These are phyloP conservation scores for Somateria mollissima DNA, from an alignment of 2,797 vertebrate genomes.

Conservation along the genomic window DNA sequence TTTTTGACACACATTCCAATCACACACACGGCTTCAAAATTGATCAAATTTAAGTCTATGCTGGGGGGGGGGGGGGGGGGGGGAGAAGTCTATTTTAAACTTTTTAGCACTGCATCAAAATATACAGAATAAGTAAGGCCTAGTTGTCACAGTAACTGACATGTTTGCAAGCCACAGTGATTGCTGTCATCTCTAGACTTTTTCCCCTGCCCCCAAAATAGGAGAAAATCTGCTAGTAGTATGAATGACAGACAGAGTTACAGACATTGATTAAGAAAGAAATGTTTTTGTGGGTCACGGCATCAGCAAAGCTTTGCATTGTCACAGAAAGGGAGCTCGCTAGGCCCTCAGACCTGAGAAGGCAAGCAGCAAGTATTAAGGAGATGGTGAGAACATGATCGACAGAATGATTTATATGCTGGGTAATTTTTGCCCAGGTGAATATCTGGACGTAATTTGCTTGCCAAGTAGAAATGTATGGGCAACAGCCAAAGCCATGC, in stretches of 20 bases:
- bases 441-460: not conserved
- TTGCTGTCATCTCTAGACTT: not conserved
- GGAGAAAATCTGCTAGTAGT: not conserved
- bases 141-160: not conserved
- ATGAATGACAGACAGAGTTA: not conserved
- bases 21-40: not conserved
- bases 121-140: not conserved
- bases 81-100: not conserved
- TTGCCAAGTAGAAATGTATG: not conserved
- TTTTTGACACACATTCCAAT: not conserved
- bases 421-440: not conserved
- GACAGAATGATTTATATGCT: fast-evolving
- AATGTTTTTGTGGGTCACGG: not conserved
- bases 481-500: not conserved
- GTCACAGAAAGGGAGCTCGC: fast-evolving
- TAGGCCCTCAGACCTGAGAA: not conserved
- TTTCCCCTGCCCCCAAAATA: not conserved
- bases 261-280: not conserved
- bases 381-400: not conserved
- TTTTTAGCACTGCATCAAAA: not conserved
- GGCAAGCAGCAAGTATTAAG: not conserved
- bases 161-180: not conserved
- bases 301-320: not conserved
- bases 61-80: too few species aligned
- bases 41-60: not conserved